Conservation (phyloP, 2,888 invertebrate species). For the Dryobotodes eremita region DNA sequence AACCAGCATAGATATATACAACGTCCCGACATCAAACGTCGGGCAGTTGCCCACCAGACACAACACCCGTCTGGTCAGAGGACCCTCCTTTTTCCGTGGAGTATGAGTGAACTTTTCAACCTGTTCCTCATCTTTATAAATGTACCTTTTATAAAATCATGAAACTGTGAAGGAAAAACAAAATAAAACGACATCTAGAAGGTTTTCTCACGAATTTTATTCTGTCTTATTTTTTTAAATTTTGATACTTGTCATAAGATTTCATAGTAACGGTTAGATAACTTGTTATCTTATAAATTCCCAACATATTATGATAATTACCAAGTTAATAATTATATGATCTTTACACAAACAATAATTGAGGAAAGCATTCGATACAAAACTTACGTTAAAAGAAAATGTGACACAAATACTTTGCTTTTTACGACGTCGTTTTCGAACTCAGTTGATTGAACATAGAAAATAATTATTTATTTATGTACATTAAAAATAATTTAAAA, state of each 20-base stretch:
- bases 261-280: slow-evolving; percentile 88
- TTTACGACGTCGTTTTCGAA: neutral
- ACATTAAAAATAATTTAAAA: neutral
- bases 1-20: no score
- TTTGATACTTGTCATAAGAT: slow-evolving; percentile 89
- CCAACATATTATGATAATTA: slow-evolving; percentile 79
- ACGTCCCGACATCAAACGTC: no score
- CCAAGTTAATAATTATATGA: slow-evolving; percentile 68
- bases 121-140: no score
- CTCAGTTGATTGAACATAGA: neutral
- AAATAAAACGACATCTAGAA: slow-evolving; percentile 54
- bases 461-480: slow-evolving; percentile 9
- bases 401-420: slow-evolving; percentile 18
- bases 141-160: neutral
- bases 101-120: no score
- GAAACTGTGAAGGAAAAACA: neutral
- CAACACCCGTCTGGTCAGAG: no score
- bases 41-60: no score
- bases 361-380: slow-evolving; percentile 63
- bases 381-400: slow-evolving; percentile 58
- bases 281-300: slow-evolving; percentile 83
- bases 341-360: slow-evolving; percentile 72
- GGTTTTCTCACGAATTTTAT: slow-evolving; percentile 83
- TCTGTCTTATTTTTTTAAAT: slow-evolving; percentile 85
- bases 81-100: no score